Conservation (phyloP, 2,888 invertebrate genomes). For the Acanthosepion esculentum region DNA sequence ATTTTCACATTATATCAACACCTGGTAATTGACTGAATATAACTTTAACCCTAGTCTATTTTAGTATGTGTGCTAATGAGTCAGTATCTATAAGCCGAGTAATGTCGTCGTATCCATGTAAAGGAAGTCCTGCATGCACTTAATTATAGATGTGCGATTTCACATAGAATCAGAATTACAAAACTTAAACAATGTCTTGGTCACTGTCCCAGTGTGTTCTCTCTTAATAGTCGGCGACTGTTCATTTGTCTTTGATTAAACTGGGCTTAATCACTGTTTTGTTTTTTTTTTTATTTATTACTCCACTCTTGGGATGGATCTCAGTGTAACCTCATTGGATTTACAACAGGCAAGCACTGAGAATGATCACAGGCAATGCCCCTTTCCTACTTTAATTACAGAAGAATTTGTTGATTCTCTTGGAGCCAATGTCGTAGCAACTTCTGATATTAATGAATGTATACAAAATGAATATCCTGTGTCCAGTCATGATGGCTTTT, state of each 20-base stretch:
- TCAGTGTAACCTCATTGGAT: background rate
- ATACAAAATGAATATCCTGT: background rate
- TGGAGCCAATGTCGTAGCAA: background rate
- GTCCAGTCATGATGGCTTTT: background rate
- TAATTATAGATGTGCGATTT: background rate
- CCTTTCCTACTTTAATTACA: background rate
- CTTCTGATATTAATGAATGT: background rate
- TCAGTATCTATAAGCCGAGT: background rate
- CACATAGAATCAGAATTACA: background rate
- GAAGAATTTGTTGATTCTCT: background rate
- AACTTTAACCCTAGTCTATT: background rate
- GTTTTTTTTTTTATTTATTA: background rate
- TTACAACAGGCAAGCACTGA: background rate
- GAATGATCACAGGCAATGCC: no score
- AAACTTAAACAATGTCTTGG: background rate
- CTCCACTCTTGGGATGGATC: background rate
- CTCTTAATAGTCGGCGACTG: background rate
- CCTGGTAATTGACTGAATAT: background rate
- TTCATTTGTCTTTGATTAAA: background rate
- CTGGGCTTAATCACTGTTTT: background rate
- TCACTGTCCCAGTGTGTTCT: background rate
- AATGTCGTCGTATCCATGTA: background rate
- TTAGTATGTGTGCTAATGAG: background rate
- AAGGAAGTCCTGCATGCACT: background rate
- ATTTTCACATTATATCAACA: background rate